Evolutionary conservation across 2,113 vertebrate genomes (phyloP).

Genomic region (Tachycineta bicolor): DNA sequence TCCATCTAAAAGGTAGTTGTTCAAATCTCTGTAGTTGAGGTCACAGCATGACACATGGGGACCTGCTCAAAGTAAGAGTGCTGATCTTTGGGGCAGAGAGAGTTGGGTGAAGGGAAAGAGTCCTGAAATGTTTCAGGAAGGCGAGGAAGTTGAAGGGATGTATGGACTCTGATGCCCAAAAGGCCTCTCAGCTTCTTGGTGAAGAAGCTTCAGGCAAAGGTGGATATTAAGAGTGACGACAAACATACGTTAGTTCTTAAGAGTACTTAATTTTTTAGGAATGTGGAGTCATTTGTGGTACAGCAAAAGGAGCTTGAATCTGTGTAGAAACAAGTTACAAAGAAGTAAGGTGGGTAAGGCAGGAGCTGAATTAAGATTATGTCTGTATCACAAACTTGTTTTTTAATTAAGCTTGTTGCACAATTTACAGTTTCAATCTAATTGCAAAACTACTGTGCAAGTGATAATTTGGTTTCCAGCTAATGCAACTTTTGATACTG

Average conservation of each 20-base stretch:
- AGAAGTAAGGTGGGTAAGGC: not conserved
- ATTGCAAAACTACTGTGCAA: conserved; percentile 42
- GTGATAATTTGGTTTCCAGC: conserved; percentile 17
- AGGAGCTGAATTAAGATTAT: not conserved
- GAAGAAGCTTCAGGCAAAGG: not conserved
- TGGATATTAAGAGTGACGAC: not conserved
- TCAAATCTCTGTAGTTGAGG: not conserved
- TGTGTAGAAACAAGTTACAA: not conserved
- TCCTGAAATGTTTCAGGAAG: not conserved
- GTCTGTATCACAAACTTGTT: not conserved
- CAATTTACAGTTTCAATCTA: conserved; percentile 40
- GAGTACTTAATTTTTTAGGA: not conserved
- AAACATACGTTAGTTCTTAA: not conserved
- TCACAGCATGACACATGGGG: not conserved
- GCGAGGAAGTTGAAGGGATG: not conserved
- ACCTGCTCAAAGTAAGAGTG: not conserved
- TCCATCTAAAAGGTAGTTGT: not conserved
- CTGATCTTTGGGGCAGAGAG: not conserved
- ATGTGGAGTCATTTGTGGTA: not conserved
- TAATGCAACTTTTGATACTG: not conserved
- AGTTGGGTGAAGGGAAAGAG: not conserved
- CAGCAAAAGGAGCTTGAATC: not conserved
- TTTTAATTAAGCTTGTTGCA: conserved; percentile 40
- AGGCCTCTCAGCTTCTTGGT: not conserved
- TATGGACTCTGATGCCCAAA: not conserved